Base-by-base conservation (phyloP, 64 coral and sea anemone species). In the Cladopsammia gracilis region DNA sequence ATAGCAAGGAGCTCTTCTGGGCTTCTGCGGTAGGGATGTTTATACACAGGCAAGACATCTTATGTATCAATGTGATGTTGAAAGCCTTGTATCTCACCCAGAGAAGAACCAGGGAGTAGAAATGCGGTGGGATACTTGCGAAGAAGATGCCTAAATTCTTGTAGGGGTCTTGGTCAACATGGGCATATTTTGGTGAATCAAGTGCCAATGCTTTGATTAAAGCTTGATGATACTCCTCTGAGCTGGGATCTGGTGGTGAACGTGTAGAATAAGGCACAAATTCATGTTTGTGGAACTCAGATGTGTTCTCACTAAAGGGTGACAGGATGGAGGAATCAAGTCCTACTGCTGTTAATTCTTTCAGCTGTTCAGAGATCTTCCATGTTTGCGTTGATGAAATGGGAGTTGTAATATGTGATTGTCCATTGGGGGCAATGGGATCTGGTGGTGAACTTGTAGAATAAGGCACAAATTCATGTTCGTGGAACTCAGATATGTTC, bases 51-150 rank as follows among this genome's bases (percentile, higher is more conserved):
- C 52, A 75, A 47, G 76, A 52, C 92, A 83, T 88, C 66, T 23
- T 77, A 75, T 61, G 86, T 94, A 59, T 83, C 51, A n/a, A 83
- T 70, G 78, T 45, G 64, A 58, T 93, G 91, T 87, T 93, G 82
- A 93, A 93, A 89, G 62, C 85, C 85, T 15, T 82, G 66, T 65
- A 88, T 89, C 45, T 53, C 70, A 56, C 75, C 44, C 59, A 94
- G 48, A 16, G 53, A 47, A 56, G 58, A 78, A 45, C 85, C 85
- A 64, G 83, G 59, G 47, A 87, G 68, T 20, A 87, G 72, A 77
- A 93, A 93, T 11, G 73, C 83, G 54, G 91, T 87, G 50, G 91
- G 82, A 47, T 69, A 76, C 62, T 81, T 23, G 59, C 12, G 65
- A 22, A 89, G 48, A 74, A 89, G 53, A 20, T 83, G 85, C 24